Evolutionary conservation across 2,888 invertebrate genomes (phyloP).

Genomic region (Lepidochrysops patricia): DNA sequence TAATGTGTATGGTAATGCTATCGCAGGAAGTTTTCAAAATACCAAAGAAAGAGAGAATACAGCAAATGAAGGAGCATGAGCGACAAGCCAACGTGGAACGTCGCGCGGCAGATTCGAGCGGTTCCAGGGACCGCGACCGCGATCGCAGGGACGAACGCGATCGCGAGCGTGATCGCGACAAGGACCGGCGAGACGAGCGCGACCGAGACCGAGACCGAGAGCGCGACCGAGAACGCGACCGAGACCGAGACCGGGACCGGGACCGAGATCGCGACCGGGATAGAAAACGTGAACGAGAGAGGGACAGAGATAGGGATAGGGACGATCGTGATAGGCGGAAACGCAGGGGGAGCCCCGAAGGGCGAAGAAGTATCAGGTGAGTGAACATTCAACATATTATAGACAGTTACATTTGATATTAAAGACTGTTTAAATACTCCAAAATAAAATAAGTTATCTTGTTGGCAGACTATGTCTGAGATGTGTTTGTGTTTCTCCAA

Average conservation of each 20-base stretch:
- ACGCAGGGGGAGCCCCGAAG: constrained; percentile 60
- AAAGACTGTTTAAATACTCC: too few relatives aligned
- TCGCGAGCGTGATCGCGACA: constrained; percentile 38
- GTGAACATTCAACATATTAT: constrained; percentile 10
- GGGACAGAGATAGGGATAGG: constrained; percentile 45
- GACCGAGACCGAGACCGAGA: constrained; percentile 35
- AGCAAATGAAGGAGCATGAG: constrained; percentile 96
- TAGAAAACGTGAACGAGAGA: constrained; percentile 38
- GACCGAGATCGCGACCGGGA: constrained; percentile 41
- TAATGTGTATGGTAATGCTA: neutral
- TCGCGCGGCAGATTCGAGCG: constrained; percentile 63
- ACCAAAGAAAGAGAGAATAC: constrained; percentile 93
- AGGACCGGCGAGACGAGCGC: constrained; percentile 43
- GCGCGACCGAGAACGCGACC: constrained; percentile 41
- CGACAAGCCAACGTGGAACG: constrained; percentile 84
- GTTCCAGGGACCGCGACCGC: constrained; percentile 48
- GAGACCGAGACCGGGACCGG: constrained; percentile 41
- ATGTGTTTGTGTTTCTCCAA: too few relatives aligned
- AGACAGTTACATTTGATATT: neutral
- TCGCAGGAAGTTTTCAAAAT: constrained; percentile 84
- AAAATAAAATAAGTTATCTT: too few relatives aligned
- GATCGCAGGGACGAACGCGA: constrained; percentile 36
- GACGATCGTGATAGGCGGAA: constrained; percentile 56
- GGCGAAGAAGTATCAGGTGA: constrained; percentile 60
- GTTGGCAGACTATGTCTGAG: too few relatives aligned